Evolutionary conservation across 2,888 invertebrate species (phyloP), one percentile per base, ranked within the genome.

Genomic region (Leuctra nigra): DNA sequence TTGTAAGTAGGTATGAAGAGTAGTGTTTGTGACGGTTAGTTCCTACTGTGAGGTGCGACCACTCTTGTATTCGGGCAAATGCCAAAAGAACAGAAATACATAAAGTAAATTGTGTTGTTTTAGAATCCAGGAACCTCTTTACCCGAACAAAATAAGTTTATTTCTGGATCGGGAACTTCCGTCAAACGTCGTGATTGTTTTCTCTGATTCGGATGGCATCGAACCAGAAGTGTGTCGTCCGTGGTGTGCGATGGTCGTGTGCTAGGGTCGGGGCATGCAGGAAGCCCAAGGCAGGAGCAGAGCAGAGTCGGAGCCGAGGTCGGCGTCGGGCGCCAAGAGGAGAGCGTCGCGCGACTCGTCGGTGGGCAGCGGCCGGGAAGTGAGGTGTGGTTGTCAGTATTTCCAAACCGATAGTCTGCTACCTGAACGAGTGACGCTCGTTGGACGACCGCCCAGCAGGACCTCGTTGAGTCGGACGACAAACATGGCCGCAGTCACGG

Each of bases 331-430:
- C 7, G 11, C 6, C 7, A 29, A 29, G 11, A 29, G 29, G 7
- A 6, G 29, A 33, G 38, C 41, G 23, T 82, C 84, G 63, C 80
- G 84, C 66, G 80, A 76, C 56, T 76, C 77, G 61, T 77, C 84
- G 64, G 81, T 78, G 65, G 72, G 72, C 67, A 68, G 71, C 65
- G 70, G 73, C 61, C 78, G 87, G 68, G 90, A 90, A 70, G 89
- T 91, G 61, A 83, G 91, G 65, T 90, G 91, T 73, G 90, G 79
- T 64, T 90, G 91, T 75, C 90, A 91, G 75, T 91, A 83, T 74
- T 91, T 83, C 73, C 84, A 87, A 76, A 82, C 85, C 70, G 86
- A 89, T 72, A 85, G 86, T 59, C 73, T 89, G 65, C 75, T 90
- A 66, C 89, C 89, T 60, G 88, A 87, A 70, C 79, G 86, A 68